Conservation (phyloP, 2,888 invertebrate species). For the Linyphia triangularis region DNA sequence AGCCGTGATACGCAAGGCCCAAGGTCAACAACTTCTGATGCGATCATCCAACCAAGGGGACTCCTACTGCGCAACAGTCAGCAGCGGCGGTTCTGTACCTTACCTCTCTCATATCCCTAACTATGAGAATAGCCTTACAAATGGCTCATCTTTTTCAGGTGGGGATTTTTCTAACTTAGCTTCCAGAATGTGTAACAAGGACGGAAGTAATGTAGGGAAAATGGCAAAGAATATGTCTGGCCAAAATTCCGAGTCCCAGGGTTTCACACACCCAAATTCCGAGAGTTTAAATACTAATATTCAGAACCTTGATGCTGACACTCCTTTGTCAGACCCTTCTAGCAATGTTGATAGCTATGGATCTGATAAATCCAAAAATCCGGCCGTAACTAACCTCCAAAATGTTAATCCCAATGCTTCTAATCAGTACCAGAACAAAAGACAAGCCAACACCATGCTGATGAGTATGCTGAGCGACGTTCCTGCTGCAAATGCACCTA, state of each 20-base stretch:
- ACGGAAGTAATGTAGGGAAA: slow-evolving; percentile 48
- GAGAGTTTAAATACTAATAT: slow-evolving; percentile 38
- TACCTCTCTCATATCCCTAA: slow-evolving; percentile 73
- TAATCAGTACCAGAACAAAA: slow-evolving; percentile 55
- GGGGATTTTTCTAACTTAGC: slow-evolving; percentile 75
- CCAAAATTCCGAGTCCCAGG: slow-evolving; percentile 66
- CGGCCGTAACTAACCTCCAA: slow-evolving; percentile 18
- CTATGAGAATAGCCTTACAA: slow-evolving; percentile 72
- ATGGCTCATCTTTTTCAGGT: slow-evolving; percentile 73
- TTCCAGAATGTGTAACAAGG: slow-evolving; percentile 73
- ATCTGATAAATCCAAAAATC: slow-evolving; percentile 55
- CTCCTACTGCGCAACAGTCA: slow-evolving; percentile 74
- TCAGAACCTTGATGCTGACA: slow-evolving; percentile 30
- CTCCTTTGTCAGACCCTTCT: slow-evolving; percentile 14
- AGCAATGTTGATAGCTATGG: slow-evolving; percentile 27
- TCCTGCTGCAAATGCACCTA: slow-evolving; percentile 76
- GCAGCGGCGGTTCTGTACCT: slow-evolving; percentile 61
- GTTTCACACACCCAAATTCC: slow-evolving; percentile 52
- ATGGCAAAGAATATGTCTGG: slow-evolving; percentile 57
- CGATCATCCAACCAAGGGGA: slow-evolving; percentile 73
- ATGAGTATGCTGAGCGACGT: slow-evolving; percentile 77
- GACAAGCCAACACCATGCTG: slow-evolving; percentile 76
- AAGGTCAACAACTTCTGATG: slow-evolving; percentile 75
- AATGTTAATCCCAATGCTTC: slow-evolving; percentile 40
- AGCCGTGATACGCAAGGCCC: slow-evolving; percentile 86